phyloP scores from a whole-genome alignment of 2,797 vertebrate genomes.

The Sebastes taczanowskii region DNA sequence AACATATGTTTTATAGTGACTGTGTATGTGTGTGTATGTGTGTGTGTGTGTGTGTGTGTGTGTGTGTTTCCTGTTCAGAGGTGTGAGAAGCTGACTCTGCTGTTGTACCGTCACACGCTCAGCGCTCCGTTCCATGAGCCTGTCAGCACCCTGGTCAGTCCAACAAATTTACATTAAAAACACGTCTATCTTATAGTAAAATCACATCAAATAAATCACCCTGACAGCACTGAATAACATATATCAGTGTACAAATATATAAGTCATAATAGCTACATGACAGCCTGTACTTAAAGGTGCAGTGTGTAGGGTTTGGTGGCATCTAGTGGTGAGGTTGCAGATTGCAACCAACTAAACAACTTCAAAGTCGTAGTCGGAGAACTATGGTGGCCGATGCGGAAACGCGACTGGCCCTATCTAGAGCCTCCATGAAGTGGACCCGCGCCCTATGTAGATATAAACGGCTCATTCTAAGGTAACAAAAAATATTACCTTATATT shows the following conservation, averaged over 20 bases:
- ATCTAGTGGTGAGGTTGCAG: neutral
- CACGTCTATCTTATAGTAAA: neutral
- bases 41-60: conserved; percentile 46
- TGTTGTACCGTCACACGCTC: conserved; percentile 89
- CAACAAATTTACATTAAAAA: neutral
- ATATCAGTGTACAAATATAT: neutral
- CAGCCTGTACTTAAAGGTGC: neutral
- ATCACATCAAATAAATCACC: neutral
- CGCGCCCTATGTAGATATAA: no score
- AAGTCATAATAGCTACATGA: neutral
- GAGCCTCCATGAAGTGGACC: no score
- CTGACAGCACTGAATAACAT: neutral
- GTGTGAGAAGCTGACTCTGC: conserved; percentile 94
- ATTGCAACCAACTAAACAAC: neutral
- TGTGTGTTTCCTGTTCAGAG: conserved; percentile 82
- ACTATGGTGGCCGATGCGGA: no score
- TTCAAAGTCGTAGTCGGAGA: no score
- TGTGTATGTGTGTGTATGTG: conserved; percentile 11
- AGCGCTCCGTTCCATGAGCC: conserved; percentile 96
- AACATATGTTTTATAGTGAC: neutral
- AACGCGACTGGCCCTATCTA: no score
- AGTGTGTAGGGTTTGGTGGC: no score
- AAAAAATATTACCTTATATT: no score
- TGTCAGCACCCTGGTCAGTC: conserved; percentile 93
- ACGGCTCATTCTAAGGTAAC: no score